Conservation (phyloP, 2,113 vertebrate species). For the Emydocephalus ijimae region DNA sequence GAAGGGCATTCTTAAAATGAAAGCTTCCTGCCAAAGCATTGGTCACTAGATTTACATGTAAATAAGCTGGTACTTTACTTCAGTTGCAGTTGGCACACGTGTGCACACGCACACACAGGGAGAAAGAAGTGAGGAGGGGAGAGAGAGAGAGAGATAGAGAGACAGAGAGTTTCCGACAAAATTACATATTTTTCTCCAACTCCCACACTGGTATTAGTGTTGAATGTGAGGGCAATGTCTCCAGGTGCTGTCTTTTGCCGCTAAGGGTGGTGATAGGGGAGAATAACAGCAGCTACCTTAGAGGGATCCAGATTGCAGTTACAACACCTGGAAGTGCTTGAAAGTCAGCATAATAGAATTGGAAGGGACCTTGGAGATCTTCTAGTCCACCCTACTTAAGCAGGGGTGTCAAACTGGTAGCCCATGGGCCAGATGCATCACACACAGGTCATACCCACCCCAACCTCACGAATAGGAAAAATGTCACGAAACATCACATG, state of each 20-base stretch:
- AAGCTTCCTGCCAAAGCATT: not conserved
- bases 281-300: not conserved
- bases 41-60: not conserved
- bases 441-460: too few species aligned
- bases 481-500: too few species aligned
- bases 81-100: not conserved
- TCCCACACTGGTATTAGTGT: not conserved
- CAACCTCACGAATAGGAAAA: too few species aligned
- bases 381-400: not conserved
- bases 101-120: not conserved
- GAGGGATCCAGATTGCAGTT: not conserved
- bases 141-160: not conserved
- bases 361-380: not conserved
- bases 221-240: not conserved
- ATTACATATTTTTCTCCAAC: not conserved
- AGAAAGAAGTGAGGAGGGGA: not conserved
- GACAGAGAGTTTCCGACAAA: not conserved
- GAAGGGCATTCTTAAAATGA: constrained; percentile 7
- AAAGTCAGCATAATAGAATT: not conserved
- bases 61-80: not conserved
- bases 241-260: not conserved
- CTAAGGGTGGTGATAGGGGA: too few species aligned
- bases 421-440: too few species aligned
- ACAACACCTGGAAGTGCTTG: not conserved
- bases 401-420: not conserved